Conservation (phyloP, 2,113 vertebrate species). For the Lophotis ruficrista region DNA sequence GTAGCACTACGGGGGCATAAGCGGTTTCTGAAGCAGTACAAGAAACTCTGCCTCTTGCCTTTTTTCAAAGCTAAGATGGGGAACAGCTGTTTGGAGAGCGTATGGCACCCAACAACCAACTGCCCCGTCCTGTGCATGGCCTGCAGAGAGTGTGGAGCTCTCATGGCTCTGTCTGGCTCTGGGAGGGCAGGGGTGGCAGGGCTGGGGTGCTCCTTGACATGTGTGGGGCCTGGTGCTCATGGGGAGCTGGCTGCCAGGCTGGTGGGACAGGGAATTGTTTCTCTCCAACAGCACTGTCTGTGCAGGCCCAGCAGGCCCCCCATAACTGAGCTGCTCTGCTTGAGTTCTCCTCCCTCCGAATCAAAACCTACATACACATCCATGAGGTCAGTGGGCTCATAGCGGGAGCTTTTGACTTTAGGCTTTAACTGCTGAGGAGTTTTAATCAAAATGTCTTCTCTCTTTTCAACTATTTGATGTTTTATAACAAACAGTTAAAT, state of each 20-base stretch:
- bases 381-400: fast-evolving
- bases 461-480: background rate
- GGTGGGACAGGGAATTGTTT: background rate
- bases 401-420: background rate
- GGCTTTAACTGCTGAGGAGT: background rate
- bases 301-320: background rate
- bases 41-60: background rate
- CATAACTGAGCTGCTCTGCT: background rate
- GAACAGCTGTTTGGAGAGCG: background rate
- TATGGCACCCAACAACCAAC: fast-evolving
- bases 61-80: background rate
- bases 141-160: background rate
- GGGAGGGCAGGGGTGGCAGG: background rate
- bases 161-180: background rate
- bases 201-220: fast-evolving
- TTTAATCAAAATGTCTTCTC: background rate
- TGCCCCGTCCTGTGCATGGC: background rate
- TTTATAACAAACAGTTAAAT: slow-evolving; percentile 4
- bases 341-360: background rate
- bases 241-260: fast-evolving
- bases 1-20: background rate
- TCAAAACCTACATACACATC: fast-evolving
- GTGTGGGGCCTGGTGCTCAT: background rate
- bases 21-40: fast-evolving
- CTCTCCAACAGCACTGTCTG: background rate